Evolutionary conservation across 2,888 invertebrate species (phyloP), one percentile per base, ranked within the genome.

Genomic region (Drosophila nr. perissopoda): DNA sequence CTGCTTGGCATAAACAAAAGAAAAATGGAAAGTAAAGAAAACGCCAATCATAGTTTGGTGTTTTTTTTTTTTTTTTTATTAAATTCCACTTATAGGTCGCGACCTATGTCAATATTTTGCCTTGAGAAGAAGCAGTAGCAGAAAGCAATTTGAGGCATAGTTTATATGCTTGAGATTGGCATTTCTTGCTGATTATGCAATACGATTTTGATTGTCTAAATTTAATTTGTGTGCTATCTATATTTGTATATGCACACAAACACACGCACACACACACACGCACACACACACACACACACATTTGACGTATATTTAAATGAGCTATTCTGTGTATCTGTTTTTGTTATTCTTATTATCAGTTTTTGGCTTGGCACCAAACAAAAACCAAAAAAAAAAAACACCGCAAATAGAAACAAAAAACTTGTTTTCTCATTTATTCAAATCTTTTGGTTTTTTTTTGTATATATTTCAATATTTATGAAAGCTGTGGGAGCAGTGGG

Each of bases 91-190:
- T 60, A 70, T 68, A 4, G 59, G 56, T 29, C 74, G 16, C 68
- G 87, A 83, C 83, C 83, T 83, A 87, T 59, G 67, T 34, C 78
- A 83, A 83, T 64, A 27, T 53, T 48, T 66, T 64, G 34, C 45
- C 38, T 45, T 61, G 29, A 48, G 51, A 34, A n/a, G 27, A 36
- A 58, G 38, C 10, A 42, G 36, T 54, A 40, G 42, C 38, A 62
- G 34, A 64, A 38, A 34, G 34, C 42, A 31, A 25, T 40, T 34
- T 38, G 38, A 2, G 51, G n/a, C 42, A 52, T 40, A 16, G 31
- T 34, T 63, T 31, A 70, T 42, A 53, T 18, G 16, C 38, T 11
- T 31, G 6, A 27, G 29, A 58, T 8, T 68, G 60, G 36, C 51
- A 61, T 78, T 74, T 69, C 36, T 62, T 29, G 27, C 45, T 21